phyloP scores from a whole-genome alignment of 2,797 vertebrate species.

The Glyptemys insculpta region DNA sequence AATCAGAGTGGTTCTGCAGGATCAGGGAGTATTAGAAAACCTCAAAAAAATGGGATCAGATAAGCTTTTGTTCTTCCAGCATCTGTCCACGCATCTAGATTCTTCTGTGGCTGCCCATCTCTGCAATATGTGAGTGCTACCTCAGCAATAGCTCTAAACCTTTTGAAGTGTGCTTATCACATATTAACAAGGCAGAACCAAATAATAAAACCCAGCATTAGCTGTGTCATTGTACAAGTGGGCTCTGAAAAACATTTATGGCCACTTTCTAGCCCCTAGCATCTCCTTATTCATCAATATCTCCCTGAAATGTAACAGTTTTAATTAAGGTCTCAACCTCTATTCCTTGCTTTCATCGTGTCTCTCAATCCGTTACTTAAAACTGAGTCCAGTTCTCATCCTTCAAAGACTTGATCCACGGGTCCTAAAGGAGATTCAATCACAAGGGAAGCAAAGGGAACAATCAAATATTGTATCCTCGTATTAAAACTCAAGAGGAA shows the following conservation, averaged over 20 bases:
- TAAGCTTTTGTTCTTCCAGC: slow-evolving; percentile 21
- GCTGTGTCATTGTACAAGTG: slow-evolving; percentile 4
- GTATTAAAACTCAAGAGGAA: slow-evolving; percentile 40
- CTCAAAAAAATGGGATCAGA: slow-evolving; percentile 21
- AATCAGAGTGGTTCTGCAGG: slow-evolving; percentile 24
- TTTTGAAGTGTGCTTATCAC: slow-evolving; percentile 25
- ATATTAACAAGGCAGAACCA: slow-evolving; percentile 29
- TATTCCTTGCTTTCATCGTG: slow-evolving; percentile 61
- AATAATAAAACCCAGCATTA: not conserved
- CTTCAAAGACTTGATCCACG: slow-evolving; percentile 26
- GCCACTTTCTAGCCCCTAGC: slow-evolving; percentile 42
- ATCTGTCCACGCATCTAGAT: not conserved
- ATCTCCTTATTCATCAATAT: slow-evolving; percentile 63
- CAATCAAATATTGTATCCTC: slow-evolving; percentile 48
- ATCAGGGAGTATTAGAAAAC: slow-evolving; percentile 20
- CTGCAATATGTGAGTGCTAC: not conserved
- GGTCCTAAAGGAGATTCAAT: slow-evolving; percentile 47
- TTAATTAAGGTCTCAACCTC: slow-evolving; percentile 72
- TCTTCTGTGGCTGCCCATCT: not conserved
- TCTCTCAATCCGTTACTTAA: slow-evolving; percentile 30
- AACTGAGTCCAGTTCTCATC: slow-evolving; percentile 56
- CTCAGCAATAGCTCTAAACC: not conserved
- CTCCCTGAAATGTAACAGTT: slow-evolving; percentile 60
- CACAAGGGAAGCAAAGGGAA: slow-evolving; percentile 16
- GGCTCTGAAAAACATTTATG: slow-evolving; percentile 55